Evolutionary conservation across 2,888 invertebrate genomes (phyloP).

Genomic region (Pandemis heparana): DNA sequence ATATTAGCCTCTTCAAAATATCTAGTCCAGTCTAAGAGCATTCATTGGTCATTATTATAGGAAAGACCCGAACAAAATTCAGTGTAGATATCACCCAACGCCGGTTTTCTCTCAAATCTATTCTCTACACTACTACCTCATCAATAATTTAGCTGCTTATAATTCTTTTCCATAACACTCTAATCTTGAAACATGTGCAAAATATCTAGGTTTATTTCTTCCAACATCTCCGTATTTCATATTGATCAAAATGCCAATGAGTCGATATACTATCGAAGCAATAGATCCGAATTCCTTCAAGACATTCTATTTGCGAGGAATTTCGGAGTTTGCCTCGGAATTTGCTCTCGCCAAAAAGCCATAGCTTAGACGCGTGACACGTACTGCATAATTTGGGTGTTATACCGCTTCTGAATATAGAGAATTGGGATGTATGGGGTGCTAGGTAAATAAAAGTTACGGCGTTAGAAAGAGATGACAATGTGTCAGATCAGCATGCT

Average conservation of each 20-base stretch:
- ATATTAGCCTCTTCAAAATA: too few relatives aligned
- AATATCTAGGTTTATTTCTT: not conserved
- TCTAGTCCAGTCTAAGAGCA: too few relatives aligned
- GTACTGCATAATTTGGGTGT: constrained; percentile 13
- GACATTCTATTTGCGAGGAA: constrained; percentile 21
- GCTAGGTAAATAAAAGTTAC: not conserved
- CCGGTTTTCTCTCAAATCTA: too few relatives aligned
- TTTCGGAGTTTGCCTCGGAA: constrained; percentile 19
- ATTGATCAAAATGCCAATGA: constrained; percentile 10
- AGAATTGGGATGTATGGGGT: not conserved
- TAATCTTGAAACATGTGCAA: not conserved
- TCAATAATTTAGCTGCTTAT: not conserved
- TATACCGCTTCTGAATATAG: constrained; percentile 12
- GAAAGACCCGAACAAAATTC: too few relatives aligned
- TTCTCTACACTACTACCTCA: too few relatives aligned
- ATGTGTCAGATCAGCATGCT: too few relatives aligned
- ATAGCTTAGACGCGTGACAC: constrained; percentile 3
- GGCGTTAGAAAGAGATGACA: too few relatives aligned
- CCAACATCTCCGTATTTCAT: not conserved
- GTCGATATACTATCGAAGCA: constrained; percentile 7
- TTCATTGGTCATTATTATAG: too few relatives aligned
- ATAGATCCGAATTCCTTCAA: constrained; percentile 13
- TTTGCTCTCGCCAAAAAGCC: constrained; percentile 19
- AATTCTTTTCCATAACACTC: not conserved
- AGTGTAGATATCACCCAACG: too few relatives aligned